A percentile compares a stretch with the other conserved stretches of the same genome.
These are phyloP conservation scores for Neosilurus mollespiculum DNA, from an alignment of 2,797 vertebrate species.

Conservation along the genomic window DNA sequence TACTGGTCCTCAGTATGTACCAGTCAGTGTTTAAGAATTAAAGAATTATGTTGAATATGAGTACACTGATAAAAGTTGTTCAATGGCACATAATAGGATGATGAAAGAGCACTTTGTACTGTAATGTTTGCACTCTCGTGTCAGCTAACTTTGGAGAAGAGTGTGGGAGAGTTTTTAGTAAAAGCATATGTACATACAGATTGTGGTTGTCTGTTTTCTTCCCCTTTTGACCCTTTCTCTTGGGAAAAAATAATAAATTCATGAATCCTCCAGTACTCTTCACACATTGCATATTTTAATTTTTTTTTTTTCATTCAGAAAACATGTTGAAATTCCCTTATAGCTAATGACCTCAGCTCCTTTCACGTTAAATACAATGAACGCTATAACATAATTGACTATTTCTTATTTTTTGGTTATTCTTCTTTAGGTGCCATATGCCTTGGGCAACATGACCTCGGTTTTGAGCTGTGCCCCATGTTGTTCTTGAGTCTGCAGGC, in stretches of 20 bases:
- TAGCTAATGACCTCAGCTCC: neutral
- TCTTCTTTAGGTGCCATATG: too few species aligned
- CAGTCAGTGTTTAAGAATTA: conserved; percentile 26
- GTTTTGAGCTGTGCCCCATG: too few species aligned
- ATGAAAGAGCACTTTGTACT: conserved; percentile 71
- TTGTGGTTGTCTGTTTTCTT: conserved; percentile 35
- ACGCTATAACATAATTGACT: neutral
- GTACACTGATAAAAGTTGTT: conserved; percentile 26
- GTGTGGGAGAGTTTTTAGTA: conserved; percentile 70
- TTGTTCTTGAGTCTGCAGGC: too few species aligned
- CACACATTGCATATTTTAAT: neutral
- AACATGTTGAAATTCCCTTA: neutral
- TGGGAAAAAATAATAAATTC: neutral
- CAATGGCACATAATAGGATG: conserved; percentile 57
- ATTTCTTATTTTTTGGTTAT: neutral
- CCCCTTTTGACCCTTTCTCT: neutral
- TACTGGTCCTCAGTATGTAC: conserved; percentile 18
- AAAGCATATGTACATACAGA: conserved; percentile 65
- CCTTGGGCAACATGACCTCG: too few species aligned
- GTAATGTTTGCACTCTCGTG: conserved; percentile 79
- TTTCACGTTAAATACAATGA: neutral
- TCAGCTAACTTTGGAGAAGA: conserved; percentile 71
- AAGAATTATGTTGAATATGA: conserved; percentile 14
- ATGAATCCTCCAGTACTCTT: neutral
- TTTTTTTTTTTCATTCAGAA: neutral